A percentile compares a stretch with the other conserved stretches of the same genome.
These are phyloP conservation scores for Gorsachius goisagi DNA, from an alignment of 2,113 vertebrate genomes.

Conservation along the genomic window DNA sequence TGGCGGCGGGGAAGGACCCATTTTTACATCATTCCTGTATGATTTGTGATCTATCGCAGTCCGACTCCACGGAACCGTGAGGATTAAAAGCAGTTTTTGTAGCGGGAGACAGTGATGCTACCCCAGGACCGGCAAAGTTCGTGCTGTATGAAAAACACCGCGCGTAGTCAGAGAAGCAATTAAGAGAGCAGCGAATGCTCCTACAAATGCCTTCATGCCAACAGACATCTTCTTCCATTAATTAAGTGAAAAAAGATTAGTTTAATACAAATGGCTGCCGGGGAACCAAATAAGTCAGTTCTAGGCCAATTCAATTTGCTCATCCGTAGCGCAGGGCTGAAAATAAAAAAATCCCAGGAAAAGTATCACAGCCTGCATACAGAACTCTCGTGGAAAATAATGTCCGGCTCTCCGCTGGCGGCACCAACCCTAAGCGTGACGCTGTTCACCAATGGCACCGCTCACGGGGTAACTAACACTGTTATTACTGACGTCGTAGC, in stretches of 20 bases:
- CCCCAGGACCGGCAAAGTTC: accelerated
- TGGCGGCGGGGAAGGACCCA: too few relatives aligned
- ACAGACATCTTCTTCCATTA: background rate
- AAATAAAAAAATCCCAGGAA: background rate
- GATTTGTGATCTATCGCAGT: background rate
- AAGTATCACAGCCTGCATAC: background rate
- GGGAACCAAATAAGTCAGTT: background rate
- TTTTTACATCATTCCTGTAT: background rate
- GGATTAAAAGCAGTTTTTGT: background rate
- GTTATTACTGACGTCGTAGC: accelerated
- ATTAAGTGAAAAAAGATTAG: background rate
- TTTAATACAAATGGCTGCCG: background rate
- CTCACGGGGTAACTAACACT: background rate
- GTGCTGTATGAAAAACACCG: background rate
- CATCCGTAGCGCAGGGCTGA: accelerated
- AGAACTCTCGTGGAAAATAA: too few relatives aligned
- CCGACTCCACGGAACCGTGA: background rate
- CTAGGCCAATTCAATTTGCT: background rate
- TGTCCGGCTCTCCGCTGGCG: accelerated
- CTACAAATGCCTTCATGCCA: background rate
- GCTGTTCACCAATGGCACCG: background rate
- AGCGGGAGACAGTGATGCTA: background rate
- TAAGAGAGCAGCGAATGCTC: background rate
- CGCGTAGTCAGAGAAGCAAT: background rate
- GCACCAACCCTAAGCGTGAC: background rate